A percentile compares a stretch with the other conserved stretches of the same genome.
Evolutionary conservation across 2,888 invertebrate species (phyloP).

Genomic region (Reticulitermes lucifugus): DNA sequence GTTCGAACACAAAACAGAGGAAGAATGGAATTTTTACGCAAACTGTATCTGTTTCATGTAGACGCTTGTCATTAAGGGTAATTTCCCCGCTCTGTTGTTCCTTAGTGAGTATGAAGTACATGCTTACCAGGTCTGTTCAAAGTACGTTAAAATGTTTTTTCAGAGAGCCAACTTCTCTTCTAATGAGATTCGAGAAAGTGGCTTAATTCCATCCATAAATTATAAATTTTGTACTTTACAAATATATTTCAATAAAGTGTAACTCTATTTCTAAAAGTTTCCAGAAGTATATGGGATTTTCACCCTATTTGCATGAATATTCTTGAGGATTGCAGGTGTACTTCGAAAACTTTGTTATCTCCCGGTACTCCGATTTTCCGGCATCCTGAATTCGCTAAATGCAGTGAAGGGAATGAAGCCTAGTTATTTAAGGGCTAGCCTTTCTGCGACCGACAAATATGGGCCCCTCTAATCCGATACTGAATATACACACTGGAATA

Average conservation of each 20-base stretch:
- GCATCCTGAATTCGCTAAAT: background rate
- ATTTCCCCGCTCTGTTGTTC: too few species aligned
- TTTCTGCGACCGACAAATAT: background rate
- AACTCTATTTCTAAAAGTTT: background rate
- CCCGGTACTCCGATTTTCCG: background rate
- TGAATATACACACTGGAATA: conserved; percentile 33
- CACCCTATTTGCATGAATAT: conserved; percentile 24
- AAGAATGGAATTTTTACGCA: too few species aligned
- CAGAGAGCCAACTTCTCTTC: too few species aligned
- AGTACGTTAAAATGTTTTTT: too few species aligned
- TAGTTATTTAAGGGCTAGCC: background rate
- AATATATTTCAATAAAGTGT: conserved; percentile 1
- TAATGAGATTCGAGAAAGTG: too few species aligned
- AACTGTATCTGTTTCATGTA: too few species aligned
- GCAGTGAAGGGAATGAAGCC: background rate
- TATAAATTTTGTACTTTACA: background rate
- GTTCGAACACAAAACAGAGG: too few species aligned
- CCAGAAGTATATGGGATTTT: background rate
- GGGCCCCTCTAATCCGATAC: conserved; percentile 35
- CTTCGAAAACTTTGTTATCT: background rate
- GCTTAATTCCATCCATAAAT: background rate
- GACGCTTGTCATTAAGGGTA: too few species aligned
- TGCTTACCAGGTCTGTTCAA: too few species aligned
- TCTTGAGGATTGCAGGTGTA: background rate
- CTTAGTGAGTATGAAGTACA: too few species aligned